Evolutionary conservation across 2,797 vertebrate genomes (phyloP).

Genomic region (Carduelis carduelis): DNA sequence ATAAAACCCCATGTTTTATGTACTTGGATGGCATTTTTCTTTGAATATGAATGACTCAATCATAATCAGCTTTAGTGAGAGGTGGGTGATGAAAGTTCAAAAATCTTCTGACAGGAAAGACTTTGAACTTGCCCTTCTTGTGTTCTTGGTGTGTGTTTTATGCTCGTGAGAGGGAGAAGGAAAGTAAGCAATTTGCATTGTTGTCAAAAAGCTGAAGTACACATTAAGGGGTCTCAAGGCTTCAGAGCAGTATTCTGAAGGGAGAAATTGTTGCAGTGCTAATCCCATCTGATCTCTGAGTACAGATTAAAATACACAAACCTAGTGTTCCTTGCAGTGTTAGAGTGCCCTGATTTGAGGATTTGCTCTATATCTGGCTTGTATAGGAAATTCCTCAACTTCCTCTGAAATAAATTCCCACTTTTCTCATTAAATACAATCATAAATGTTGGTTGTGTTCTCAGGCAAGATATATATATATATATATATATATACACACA

Average conservation of each 20-base stretch:
- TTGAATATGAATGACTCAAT: conserved; percentile 33
- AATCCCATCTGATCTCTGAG: not conserved
- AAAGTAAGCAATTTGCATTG: not conserved
- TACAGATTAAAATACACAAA: not conserved
- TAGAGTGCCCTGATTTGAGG: not conserved
- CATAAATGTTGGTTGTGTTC: not conserved
- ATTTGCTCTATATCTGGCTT: not conserved
- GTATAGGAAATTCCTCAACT: not conserved
- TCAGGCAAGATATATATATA: not conserved
- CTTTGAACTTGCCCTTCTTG: not conserved
- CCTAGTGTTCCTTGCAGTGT: not conserved
- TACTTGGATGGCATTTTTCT: conserved; percentile 51
- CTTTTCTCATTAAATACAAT: not conserved
- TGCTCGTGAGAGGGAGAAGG: not conserved
- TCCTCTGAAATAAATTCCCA: not conserved
- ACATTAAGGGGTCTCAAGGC: not conserved
- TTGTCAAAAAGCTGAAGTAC: not conserved
- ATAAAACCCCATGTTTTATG: not conserved
- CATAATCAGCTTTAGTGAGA: not conserved
- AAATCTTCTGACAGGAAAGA: not conserved
- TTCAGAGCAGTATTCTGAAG: not conserved
- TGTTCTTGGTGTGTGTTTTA: not conserved
- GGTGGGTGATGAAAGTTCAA: conserved; percentile 26
- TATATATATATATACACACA: too few species aligned
- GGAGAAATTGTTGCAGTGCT: not conserved